Evolutionary conservation across 2,797 vertebrate genomes (phyloP).

Genomic region (Amazona finschi): DNA sequence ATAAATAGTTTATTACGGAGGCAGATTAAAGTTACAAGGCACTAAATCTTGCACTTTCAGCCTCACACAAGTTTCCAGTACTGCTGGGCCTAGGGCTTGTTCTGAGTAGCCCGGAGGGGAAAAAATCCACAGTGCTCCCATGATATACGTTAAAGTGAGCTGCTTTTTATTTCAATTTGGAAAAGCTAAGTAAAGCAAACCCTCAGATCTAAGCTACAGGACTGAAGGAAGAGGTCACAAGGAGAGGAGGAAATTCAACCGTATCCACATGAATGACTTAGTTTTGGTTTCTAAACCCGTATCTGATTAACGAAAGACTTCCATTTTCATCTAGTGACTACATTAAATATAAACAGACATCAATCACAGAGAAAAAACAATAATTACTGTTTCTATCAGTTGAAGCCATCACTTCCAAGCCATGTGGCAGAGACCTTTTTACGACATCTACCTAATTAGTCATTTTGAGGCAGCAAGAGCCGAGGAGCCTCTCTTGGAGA

Average conservation of each 20-base stretch:
- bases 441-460: neutral
- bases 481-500: neutral
- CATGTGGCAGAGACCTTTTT: neutral
- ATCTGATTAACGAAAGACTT: conserved; percentile 35
- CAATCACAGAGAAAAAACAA: neutral
- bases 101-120: neutral
- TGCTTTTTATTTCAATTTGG: conserved; percentile 37
- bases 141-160: conserved; percentile 21
- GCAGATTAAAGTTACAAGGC: conserved; percentile 32
- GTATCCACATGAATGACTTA: conserved; percentile 13
- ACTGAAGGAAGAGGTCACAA: conserved; percentile 29
- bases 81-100: conserved; percentile 25
- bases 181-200: conserved; percentile 40
- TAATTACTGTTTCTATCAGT: neutral
- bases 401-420: neutral
- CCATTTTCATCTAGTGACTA: conserved; percentile 5
- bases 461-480: neutral
- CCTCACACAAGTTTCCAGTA: neutral
- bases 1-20: neutral
- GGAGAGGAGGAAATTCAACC: conserved; percentile 29
- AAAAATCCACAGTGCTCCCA: neutral
- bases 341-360: neutral
- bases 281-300: conserved; percentile 8
- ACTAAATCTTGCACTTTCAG: conserved; percentile 42
- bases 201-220: conserved; percentile 8